Evolutionary conservation across 2,888 invertebrate genomes (phyloP), one percentile per base, ranked within the genome.

Genomic region (Scrobipalpa atriplicella): DNA sequence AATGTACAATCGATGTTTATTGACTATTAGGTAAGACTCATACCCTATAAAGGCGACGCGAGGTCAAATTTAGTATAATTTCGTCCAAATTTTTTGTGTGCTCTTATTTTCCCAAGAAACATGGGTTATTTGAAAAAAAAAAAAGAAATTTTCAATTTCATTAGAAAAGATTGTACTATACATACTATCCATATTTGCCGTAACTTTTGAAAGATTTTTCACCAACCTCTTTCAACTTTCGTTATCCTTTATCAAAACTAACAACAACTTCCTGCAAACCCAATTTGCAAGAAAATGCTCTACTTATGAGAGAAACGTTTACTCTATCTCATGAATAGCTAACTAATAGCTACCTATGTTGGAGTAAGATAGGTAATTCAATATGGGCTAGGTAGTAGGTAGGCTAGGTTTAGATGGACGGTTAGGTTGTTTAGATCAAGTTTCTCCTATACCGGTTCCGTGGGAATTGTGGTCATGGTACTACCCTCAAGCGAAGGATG

Each of bases 391-490:
- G 62, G 21, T 62, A 41, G 62, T 62, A 43, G 62, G 21, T 62
- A 41, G 62, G 21, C 41, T 62, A 43, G 39, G 58, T 58, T 54
- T 54, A 19, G 54, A 54, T 10, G 21, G 54, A 19, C 21, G 61
- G n/a, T 38, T 61, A 38, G 41, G 39, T 61, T 61, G 61, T 18
- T 29, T 62, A 62, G 41, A 43, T 62, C 67, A 18, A 67, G 67
- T 67, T 68, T 68, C 67, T 52, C 68, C 47, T 10, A 19, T 16
- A 60, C 68, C 39, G 10, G 65, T 66, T 8, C 18, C 65, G 68
- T 68, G 68, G 68, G 68, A 68, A 56, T 38, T 21, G n/a, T 13
- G 11, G 36, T 29, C 47, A 64, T 21, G 11, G 52, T 18, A 38
- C 36, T 19, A 10, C 18, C 64, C 63, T 18, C 38, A 18, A 38